Percentiles rank a stretch among this genome's conserved stretches.
Conservation (phyloP, 2,797 vertebrate genomes). For the Rhynchonycteris naso region DNA sequence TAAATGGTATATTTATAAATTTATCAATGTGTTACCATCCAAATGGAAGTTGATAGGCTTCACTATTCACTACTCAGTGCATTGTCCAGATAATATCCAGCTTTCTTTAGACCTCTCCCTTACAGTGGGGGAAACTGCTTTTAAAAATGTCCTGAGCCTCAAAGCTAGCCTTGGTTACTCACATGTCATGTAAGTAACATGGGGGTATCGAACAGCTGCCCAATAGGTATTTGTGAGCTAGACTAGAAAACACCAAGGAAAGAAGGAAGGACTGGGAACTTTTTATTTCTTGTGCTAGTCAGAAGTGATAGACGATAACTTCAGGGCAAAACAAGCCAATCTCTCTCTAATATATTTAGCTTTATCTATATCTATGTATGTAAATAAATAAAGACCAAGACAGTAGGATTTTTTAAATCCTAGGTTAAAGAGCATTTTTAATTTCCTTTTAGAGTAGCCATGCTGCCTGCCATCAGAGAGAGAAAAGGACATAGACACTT, state of each 20-base stretch:
- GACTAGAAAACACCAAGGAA: not conserved
- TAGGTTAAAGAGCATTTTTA: not conserved
- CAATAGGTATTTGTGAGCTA: not conserved
- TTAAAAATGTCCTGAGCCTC: not conserved
- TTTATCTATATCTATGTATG: not conserved
- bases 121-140: not conserved
- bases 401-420: not conserved
- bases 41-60: not conserved
- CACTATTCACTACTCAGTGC: not conserved
- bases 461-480: not conserved
- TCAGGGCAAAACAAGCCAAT: not conserved
- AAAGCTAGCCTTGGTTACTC: not conserved
- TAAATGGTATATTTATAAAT: slow-evolving; percentile 6
- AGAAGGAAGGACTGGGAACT: not conserved
- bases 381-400: not conserved
- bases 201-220: not conserved
- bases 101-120: not conserved
- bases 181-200: not conserved
- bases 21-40: not conserved
- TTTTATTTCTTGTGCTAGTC: not conserved
- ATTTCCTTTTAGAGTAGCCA: not conserved
- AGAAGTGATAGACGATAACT: not conserved
- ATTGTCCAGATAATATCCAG: not conserved
- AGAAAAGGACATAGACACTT: not conserved
- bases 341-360: not conserved